Base-by-base conservation (phyloP, 2,113 vertebrate species). In the Hystrix cristata region DNA sequence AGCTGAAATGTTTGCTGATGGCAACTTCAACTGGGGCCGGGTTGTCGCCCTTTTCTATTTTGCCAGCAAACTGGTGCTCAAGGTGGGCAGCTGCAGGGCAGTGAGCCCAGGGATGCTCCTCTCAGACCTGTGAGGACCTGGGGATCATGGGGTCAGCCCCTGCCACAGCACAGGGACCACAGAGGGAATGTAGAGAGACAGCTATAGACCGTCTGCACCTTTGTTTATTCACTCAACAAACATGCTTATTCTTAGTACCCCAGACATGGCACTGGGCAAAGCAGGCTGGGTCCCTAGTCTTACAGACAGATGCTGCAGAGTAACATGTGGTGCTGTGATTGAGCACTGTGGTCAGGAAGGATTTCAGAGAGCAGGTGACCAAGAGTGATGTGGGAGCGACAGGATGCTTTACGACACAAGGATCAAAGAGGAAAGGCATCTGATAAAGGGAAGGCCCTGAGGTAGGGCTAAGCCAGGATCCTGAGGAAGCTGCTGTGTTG, bases 1-100 rank as follows among this genome's bases (percentile, higher is more conserved):
- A 1, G 14, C 96, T 0, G 99, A 99, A 85, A 99, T 99, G 98
- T 99, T 99, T 96, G 98, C 99, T 0, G 99, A 99, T 16, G 99
- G 99, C 94, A 99, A 98, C 98, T 99, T 99, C 97, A 99, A 99
- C 98, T 99, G 99, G 99, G 99, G 99, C 92, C 98, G 99, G 1
- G 99, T 99, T 48, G 99, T 99, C 2, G 99, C 99, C 0, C 96
- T 99, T 1, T 99, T 99, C 98, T 99, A 99, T 98, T 99, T 99
- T 87, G 99, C 99, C 86, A 99, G 99, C 98, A 99, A 99, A 76
- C 98, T 99, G 25, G 99, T 99, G 90, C 97, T 99, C 38, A 98
- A 98, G 98, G 98, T 99, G 94, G 94, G 98, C 53, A 0, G 67
- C 87, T n/a, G n/a, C 38, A 64, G 43, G 87, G 65, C 25, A 0